Percentiles rank a stretch among this genome's conserved stretches.
These are phyloP conservation scores for Helicoverpa assulta DNA, from an alignment of 2,888 invertebrate genomes.

Conservation along the genomic window DNA sequence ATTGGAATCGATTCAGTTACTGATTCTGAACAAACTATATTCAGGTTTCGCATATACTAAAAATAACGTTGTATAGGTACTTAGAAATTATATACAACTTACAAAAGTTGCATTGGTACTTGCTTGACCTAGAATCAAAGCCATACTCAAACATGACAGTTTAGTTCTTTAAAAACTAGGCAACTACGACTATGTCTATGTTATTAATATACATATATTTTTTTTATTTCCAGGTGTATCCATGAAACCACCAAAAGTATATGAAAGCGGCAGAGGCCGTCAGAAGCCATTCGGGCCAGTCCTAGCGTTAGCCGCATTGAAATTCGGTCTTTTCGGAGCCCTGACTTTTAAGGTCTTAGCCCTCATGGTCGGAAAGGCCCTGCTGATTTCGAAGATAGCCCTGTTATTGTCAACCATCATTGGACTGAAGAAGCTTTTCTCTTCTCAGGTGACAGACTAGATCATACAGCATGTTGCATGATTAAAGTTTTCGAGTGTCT, in stretches of 20 bases:
- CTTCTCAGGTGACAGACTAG: constrained; percentile 90
- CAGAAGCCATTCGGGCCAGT: constrained; percentile 94
- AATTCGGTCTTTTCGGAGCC: constrained; percentile 95
- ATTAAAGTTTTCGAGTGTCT: constrained; percentile 49
- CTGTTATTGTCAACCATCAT: constrained; percentile 94
- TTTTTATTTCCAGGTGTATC: constrained; percentile 91
- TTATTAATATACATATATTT: no score
- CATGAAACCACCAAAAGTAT: constrained; percentile 90
- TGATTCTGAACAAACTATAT: no score
- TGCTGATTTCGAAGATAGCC: constrained; percentile 96
- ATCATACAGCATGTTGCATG: constrained; percentile 59
- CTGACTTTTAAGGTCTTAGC: constrained; percentile 95
- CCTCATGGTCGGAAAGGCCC: constrained; percentile 95
- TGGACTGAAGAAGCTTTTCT: constrained; percentile 95
- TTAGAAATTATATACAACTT: no score
- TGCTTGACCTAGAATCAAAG: no score
- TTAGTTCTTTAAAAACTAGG: no score
- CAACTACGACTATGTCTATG: no score
- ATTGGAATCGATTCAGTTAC: no score
- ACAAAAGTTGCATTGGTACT: no score
- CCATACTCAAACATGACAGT: no score
- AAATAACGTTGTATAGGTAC: no score
- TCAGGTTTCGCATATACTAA: no score
- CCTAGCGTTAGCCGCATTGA: constrained; percentile 94
- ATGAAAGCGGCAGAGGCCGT: constrained; percentile 92